Percentiles rank a stretch among this genome's conserved stretches.
Evolutionary conservation across 2,888 invertebrate species (phyloP).

Genomic region (Mesorhabditis sp.): DNA sequence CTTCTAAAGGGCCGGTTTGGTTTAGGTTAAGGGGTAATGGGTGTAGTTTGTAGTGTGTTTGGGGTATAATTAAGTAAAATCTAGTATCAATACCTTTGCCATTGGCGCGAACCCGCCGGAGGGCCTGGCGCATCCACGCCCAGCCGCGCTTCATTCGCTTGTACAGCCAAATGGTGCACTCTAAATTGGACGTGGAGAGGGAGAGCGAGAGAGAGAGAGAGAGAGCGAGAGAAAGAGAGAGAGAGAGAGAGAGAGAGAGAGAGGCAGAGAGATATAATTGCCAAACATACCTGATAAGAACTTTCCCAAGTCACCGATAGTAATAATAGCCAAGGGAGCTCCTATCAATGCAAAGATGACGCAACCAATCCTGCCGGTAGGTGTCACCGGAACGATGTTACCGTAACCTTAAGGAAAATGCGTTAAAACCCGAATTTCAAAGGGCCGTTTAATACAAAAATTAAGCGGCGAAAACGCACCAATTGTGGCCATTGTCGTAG

Average conservation of each 20-base stretch:
- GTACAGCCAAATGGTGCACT: slow-evolving; percentile 57
- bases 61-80: neutral
- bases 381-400: slow-evolving; percentile 57
- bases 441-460: neutral
- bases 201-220: neutral
- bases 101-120: slow-evolving; percentile 15
- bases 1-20: neutral
- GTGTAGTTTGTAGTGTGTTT: neutral
- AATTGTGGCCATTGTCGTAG: slow-evolving; percentile 58
- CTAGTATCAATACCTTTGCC: slow-evolving; percentile 6
- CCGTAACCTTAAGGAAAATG: slow-evolving; percentile 43
- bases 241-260: neutral
- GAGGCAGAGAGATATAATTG: neutral
- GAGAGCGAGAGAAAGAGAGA: neutral
- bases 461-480: slow-evolving; percentile 22
- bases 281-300: neutral
- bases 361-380: slow-evolving; percentile 53
- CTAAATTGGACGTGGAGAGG: slow-evolving; percentile 10
- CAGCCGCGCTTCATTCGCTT: slow-evolving; percentile 37
- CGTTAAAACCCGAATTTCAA: neutral
- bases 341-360: slow-evolving; percentile 57
- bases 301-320: slow-evolving; percentile 46
- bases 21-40: too few relatives aligned
- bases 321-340: slow-evolving; percentile 58
- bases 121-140: slow-evolving; percentile 11